Conservation (phyloP, 2,113 vertebrate species). For the Pipa parva region DNA sequence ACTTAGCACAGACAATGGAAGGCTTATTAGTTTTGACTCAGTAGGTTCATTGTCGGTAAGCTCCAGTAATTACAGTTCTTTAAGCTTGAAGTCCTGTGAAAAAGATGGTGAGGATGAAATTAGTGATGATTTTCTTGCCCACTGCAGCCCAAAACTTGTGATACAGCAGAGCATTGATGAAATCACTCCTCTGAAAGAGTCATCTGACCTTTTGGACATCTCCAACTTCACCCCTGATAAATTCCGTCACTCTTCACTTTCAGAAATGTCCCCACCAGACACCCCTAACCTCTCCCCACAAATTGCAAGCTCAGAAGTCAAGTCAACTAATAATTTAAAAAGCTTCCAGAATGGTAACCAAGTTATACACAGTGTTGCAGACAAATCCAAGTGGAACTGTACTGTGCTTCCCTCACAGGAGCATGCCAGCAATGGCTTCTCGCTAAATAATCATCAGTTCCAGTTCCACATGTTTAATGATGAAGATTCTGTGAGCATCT, state of each 20-base stretch:
- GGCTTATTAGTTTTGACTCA: conserved; percentile 95
- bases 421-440: conserved; percentile 75
- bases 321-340: conserved; percentile 74
- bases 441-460: conserved; percentile 85
- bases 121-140: conserved; percentile 90
- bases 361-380: conserved; percentile 65
- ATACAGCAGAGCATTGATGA: conserved; percentile 96
- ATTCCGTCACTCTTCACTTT: conserved; percentile 93
- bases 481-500: conserved; percentile 77
- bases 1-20: conserved; percentile 84
- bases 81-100: conserved; percentile 92
- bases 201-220: conserved; percentile 94
- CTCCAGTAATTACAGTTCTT: conserved; percentile 94
- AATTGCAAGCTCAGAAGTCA: conserved; percentile 81
- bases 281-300: conserved; percentile 95
- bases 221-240: conserved; percentile 98
- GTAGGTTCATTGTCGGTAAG: conserved; percentile 89
- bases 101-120: conserved; percentile 92
- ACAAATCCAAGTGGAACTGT: conserved; percentile 89
- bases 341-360: conserved; percentile 79
- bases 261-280: conserved; percentile 92
- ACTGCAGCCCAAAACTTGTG: conserved; percentile 96
- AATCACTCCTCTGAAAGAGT: conserved; percentile 91
- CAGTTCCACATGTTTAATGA: conserved; percentile 90
- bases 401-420: conserved; percentile 74